Base-by-base conservation (phyloP, 2,888 invertebrate species). In the Sericinus montela region DNA sequence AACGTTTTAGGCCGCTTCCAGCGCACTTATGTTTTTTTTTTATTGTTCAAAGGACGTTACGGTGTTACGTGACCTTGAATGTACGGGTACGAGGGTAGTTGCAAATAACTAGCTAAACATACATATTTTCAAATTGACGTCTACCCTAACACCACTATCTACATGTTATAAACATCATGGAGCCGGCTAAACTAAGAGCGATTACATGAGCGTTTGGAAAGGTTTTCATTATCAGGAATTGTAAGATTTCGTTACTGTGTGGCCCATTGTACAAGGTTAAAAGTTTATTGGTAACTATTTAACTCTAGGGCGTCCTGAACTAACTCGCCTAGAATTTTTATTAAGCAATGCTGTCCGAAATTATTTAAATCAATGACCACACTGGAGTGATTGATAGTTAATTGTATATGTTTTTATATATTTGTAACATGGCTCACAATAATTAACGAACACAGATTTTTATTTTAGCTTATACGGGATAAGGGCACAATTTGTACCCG, bases 1-100 rank as follows among this genome's bases (percentile, higher is more conserved):
- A 76, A 74, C 72, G 69, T 67, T 54, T 85, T 86, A 86, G 86
- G 87, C 87, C 86, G 79, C 78, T 75, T 74, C 75, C 69, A 75
- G 75, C 72, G 58, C 70, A 39, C 44, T 25, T 46, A 70, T 62
- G 66, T 67, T 19, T 71, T 73, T 80, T 67, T 19, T 71, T 73
- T 80, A 80, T 82, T 84, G 79, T 82, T 80, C 74, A 67, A 73
- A 79, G 81, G 82, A 82, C 82, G 79, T 67, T 73, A 76, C 72
- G 80, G 67, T 83, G 72, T 79, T 69, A 57, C 72, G 65, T 76
- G 79, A 76, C 81, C 76, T 72, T 72, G 14, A 58, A 63, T 58
- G 54, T 58, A 61, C 59, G 65, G 63, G 54, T 58, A 61, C 59
- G 65, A 63, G 68, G 62, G 47, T 62, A 59, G 51, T 54, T 15